Percentiles rank a stretch among this genome's conserved stretches.
Conservation (phyloP, 2,797 vertebrate species). For the Leptodactylus fallax region DNA sequence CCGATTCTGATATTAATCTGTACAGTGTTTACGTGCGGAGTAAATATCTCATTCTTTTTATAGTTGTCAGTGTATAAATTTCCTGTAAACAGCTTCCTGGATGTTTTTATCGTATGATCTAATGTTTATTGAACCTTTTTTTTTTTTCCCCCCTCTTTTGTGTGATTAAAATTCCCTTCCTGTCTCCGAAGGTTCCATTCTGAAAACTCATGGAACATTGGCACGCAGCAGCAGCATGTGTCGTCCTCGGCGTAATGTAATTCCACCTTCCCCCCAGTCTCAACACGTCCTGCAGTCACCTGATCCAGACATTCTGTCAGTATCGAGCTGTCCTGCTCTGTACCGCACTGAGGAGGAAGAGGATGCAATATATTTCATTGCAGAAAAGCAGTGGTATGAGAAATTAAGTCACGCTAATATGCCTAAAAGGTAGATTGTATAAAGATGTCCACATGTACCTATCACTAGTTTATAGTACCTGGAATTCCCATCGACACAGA, state of each 20-base stretch:
- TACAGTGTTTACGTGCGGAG: background rate
- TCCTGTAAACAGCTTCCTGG: constrained; percentile 16
- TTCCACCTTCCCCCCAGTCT: constrained; percentile 82
- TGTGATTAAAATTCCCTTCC: constrained; percentile 46
- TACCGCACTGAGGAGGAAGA: constrained; percentile 92
- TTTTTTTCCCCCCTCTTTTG: constrained; percentile 30
- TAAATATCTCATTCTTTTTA: background rate
- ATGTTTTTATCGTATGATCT: constrained; percentile 2
- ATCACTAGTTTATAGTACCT: background rate
- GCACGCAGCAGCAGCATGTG: constrained; percentile 92
- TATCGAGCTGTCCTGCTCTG: constrained; percentile 89
- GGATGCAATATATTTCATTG: constrained; percentile 91
- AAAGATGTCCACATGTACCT: background rate
- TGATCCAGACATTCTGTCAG: constrained; percentile 94
- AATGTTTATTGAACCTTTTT: background rate
- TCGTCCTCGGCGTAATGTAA: constrained; percentile 88
- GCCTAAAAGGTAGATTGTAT: constrained; percentile 14
- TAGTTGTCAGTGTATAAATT: background rate
- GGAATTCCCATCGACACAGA: background rate
- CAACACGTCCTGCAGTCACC: constrained; percentile 86
- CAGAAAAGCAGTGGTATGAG: constrained; percentile 92
- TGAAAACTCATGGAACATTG: constrained; percentile 81
- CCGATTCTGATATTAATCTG: background rate
- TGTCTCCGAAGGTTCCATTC: constrained; percentile 77
- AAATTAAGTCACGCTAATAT: constrained; percentile 34